Percentiles rank a stretch among this genome's conserved stretches.
Conservation (phyloP, 2,113 vertebrate genomes). For the Caracal caracal region DNA sequence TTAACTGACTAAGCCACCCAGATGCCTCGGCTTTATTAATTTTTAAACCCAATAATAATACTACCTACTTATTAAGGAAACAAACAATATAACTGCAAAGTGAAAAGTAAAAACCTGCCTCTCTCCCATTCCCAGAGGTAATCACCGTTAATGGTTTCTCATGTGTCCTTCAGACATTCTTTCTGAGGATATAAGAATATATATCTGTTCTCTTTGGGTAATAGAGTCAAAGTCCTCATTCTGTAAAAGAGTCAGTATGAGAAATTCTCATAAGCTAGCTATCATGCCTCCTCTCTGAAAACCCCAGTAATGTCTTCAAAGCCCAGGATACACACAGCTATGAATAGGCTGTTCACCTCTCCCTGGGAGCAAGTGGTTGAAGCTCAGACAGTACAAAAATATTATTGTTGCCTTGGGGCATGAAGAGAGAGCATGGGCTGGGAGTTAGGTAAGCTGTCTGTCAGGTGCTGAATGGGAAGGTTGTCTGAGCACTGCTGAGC, state of each 20-base stretch:
- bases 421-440: background rate
- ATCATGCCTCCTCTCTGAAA: background rate
- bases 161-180: background rate
- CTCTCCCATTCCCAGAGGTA: background rate
- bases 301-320: background rate
- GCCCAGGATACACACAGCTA: background rate
- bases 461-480: background rate
- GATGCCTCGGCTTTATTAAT: background rate
- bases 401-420: background rate
- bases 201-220: background rate
- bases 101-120: background rate
- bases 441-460: background rate
- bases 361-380: background rate
- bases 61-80: background rate
- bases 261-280: background rate
- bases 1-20: no score
- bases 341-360: slow-evolving; percentile 25
- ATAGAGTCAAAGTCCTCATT: background rate
- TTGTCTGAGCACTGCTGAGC: background rate
- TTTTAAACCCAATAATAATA: background rate
- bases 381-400: slow-evolving; percentile 42
- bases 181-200: background rate
- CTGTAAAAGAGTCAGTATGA: background rate
- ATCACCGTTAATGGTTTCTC: background rate
- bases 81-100: background rate